Conservation (phyloP, 2,113 vertebrate genomes). For the Odontesthes bonariensis region DNA sequence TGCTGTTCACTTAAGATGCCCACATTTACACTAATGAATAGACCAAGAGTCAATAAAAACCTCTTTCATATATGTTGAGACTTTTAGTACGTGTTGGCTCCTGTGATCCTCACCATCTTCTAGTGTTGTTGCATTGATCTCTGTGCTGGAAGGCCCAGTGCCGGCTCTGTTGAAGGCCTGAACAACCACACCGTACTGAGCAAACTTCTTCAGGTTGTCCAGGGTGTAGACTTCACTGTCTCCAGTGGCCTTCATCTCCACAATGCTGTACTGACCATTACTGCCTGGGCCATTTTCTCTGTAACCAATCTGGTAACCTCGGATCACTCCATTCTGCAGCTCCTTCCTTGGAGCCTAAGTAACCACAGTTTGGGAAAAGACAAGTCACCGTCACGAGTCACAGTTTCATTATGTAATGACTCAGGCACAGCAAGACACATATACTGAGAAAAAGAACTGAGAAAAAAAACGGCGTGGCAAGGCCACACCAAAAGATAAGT, state of each 20-base stretch:
- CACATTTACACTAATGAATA: conserved; percentile 10
- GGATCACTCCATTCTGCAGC: conserved; percentile 96
- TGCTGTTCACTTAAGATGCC: background rate
- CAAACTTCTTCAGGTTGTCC: conserved; percentile 98
- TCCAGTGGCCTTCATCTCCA: conserved; percentile 98
- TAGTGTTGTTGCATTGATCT: conserved; percentile 96
- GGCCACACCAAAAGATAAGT: background rate
- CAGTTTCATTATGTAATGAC: too few species aligned
- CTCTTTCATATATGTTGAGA: background rate
- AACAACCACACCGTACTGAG: conserved; percentile 97
- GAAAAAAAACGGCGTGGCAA: background rate
- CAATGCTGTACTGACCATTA: conserved; percentile 98
- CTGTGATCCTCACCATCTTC: conserved; percentile 86
- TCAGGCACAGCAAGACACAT: background rate
- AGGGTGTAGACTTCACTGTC: conserved; percentile 97
- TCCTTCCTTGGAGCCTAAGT: conserved; percentile 94
- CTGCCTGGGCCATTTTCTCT: conserved; percentile 96
- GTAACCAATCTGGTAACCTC: conserved; percentile 98
- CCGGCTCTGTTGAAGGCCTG: conserved; percentile 98
- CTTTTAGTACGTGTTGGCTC: background rate
- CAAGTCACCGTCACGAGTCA: too few species aligned
- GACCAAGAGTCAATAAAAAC: background rate
- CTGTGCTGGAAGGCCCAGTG: conserved; percentile 95
- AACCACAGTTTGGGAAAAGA: background rate
- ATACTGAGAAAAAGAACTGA: background rate